Base-by-base conservation (phyloP, 2,113 vertebrate species). In the Nerophis ophidion region DNA sequence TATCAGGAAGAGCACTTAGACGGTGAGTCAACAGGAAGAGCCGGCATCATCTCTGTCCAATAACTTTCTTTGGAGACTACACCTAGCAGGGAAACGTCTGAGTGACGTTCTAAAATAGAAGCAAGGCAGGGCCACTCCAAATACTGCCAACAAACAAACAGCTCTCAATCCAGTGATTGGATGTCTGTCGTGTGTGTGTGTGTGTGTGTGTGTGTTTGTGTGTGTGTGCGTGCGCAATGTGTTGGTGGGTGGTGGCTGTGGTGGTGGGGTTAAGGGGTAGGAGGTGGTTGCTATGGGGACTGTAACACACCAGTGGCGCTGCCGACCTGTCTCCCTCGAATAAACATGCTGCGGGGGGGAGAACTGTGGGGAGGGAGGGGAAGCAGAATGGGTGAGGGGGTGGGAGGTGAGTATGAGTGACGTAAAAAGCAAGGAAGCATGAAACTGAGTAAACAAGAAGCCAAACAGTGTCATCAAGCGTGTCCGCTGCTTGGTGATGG, bases 261-360 rank as follows among this genome's bases (percentile, higher is more conserved):
- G 38, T 45, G 63, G 6, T 38, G n/a, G 60, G 53, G 36, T 38
- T 44, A 44, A 34, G 34, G 63, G 65, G 74, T 68, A 60, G 79
- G 82, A 76, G 84, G 81, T 76, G 80, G 90, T 92, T 91, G 87
- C 90, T 80, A 92, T 91, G 84, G 90, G 82, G 86, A 92, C 75
- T 81, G 86, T 91, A 90, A 90, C 90, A 92, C 89, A 90, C 85
- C 89, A 91, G 87, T 91, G 89, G 83, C 67, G 81, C 84, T 89
- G 88, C 82, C 86, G 85, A 85, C 90, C 88, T 84, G 88, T 90
- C 87, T 89, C 88, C 77, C 82, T 78, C 79, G 84, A 86, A 85
- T 82, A 85, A 90, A 89, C 88, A 89, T 89, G 80, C 77, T 77
- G 56, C 50, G 55, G 68, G 75, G 79, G 60, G 67, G 71, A 67